Evolutionary conservation across 2,113 vertebrate species (phyloP), one percentile per base, ranked within the genome.

Genomic region (Scalopus aquaticus): DNA sequence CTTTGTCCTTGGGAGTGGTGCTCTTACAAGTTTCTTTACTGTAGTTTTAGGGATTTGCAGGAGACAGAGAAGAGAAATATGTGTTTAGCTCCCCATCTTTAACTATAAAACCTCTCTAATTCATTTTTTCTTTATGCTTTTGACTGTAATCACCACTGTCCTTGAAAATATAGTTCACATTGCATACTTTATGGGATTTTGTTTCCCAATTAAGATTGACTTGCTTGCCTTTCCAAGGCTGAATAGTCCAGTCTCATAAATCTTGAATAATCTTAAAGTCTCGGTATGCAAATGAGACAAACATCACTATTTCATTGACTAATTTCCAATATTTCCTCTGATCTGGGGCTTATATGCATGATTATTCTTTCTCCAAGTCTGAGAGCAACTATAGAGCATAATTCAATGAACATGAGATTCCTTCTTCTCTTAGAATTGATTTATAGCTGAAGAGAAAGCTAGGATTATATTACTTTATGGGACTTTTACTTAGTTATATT

Each of bases 71-170:
- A 58, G 30, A 56, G 32, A 58, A 58, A 79, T 32, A 26, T 67
- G 26, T 54, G 9, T 73, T 67, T 60, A 58, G 49, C 67, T 30
- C 13, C 30, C 42, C 12, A 74, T 88, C 19, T 72, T 84, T 73
- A 77, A 65, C 39, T 64, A 58, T 12, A 86, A 67, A 58, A 39
- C 44, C 9, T 51, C 37, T 62, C 13, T 56, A 70, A 8, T n/a
- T 49, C 26, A 5, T 92, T 74, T 70, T 90, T 39, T 15, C 20
- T 91, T 88, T 84, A 84, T 88, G 37, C 69, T 88, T 90, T 77
- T 81, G 19, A 91, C 60, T 91, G 2, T 67, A 37, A 19, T 86
- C n/a, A 19, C 15, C 17, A 12, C 28, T 64, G 67, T 77, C 32
- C 67, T 93, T 69, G 64, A 92, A 96, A 88, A 51, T 54, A 32